Evolutionary conservation across 2,113 vertebrate genomes (phyloP), one percentile per base, ranked within the genome.

Genomic region (Nyctereutes procyonoides): DNA sequence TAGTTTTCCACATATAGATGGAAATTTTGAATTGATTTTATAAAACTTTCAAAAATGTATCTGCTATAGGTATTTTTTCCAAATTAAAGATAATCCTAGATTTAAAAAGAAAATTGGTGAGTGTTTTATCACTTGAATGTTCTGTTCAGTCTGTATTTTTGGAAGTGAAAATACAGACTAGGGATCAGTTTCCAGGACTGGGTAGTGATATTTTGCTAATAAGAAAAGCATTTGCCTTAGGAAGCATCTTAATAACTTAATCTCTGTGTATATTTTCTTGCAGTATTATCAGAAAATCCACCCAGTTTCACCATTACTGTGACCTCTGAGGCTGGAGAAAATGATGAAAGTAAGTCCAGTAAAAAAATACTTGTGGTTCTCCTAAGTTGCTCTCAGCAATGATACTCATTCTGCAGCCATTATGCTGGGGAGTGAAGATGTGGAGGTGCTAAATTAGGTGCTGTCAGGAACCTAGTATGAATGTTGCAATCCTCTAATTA

Each of bases 261-360:
- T 2, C 35, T 77, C 32, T 85, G 12, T 94, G 14, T 95, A 7
- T 94, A 38, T 94, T 97, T 92, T 98, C 91, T 93, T 97, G 81
- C 98, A 99, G 99, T 99, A 51, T 98, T 99, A 95, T 99, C 99
- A 96, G 99, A 99, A 97, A 98, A 99, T 0, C 99, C 99, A 83
- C 98, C 98, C 48, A 99, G 99, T 98, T 99, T 99, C 97, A 99
- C 99, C 16, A 99, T 99, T 98, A 99, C 99, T 60, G 99, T 99
- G 67, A 99, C 99, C 3, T 99, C 99, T 86, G 99, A 99, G 94
- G 99, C 99, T 17, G 99, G 99, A 96, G 99, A 99, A 98, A 98
- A 99, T 87, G 99, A 99, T 43, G 99, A 99, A 99, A 99, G 99
- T 99, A 99, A 99, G 99, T 99, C 28, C 80, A n/a, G 22, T 32